Evolutionary conservation across 2,888 invertebrate species (phyloP).

Genomic region (Villa cingulata): DNA sequence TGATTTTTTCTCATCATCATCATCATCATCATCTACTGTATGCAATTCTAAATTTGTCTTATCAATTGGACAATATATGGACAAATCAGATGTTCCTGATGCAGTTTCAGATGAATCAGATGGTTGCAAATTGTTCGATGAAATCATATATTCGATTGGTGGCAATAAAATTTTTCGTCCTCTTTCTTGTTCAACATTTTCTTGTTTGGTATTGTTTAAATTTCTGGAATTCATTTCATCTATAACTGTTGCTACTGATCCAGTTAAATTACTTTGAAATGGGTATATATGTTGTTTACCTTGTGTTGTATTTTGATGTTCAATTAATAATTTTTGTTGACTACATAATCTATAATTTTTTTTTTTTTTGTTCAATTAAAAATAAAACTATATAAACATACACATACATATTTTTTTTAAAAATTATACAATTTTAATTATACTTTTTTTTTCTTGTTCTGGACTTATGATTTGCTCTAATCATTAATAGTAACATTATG

Average conservation of each 20-base stretch:
- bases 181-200: neutral
- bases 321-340: conserved; percentile 8
- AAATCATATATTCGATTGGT: too few relatives aligned
- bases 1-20: conserved; percentile 33
- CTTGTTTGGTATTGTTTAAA: too few relatives aligned
- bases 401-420: too few relatives aligned
- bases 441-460: conserved; percentile 1
- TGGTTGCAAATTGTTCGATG: conserved; percentile 16
- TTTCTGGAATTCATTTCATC: too few relatives aligned
- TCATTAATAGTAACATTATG: conserved; percentile 27
- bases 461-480: conserved; percentile 20
- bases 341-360: conserved; percentile 9
- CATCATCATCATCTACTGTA: conserved; percentile 24
- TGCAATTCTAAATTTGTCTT: conserved; percentile 30
- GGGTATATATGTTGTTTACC: neutral
- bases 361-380: neutral
- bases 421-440: neutral
- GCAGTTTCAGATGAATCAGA: conserved; percentile 29
- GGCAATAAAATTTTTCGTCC: too few relatives aligned
- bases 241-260: conserved; percentile 12
- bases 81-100: conserved; percentile 36
- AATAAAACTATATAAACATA: neutral
- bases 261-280: too few relatives aligned
- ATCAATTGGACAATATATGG: conserved; percentile 34
- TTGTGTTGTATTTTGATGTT: neutral